Evolutionary conservation across 1,140 invertebrate genomes (phyloP).

Genomic region (Drosophila rufa): DNA sequence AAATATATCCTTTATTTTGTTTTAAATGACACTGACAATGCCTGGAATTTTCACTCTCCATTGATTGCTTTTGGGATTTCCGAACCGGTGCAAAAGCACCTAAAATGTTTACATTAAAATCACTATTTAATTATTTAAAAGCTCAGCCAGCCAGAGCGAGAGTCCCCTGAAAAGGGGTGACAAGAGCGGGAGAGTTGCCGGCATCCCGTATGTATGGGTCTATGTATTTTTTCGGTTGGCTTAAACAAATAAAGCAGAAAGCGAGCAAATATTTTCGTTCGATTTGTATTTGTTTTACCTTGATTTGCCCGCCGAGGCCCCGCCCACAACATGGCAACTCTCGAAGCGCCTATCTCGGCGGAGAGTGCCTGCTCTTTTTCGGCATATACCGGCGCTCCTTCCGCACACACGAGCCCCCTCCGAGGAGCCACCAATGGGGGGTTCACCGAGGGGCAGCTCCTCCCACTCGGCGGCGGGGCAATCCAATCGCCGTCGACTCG

Average conservation of each 20-base stretch:
- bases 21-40: background rate
- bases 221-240: constrained; percentile 40
- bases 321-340: constrained; percentile 69
- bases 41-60: constrained; percentile 2
- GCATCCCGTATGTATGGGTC: constrained; percentile 8
- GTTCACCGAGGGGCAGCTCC: constrained; percentile 58
- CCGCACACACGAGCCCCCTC: constrained; percentile 24
- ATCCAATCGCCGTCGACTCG: constrained; percentile 74
- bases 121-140: constrained; percentile 79
- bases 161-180: constrained; percentile 6
- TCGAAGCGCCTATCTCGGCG: constrained; percentile 36
- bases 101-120: constrained; percentile 73
- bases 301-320: constrained; percentile 64
- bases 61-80: constrained; percentile 28
- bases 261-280: constrained; percentile 76
- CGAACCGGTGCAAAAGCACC: constrained; percentile 19
- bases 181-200: background rate
- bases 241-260: constrained; percentile 53
- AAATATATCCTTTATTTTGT: background rate
- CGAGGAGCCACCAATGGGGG: constrained; percentile 52
- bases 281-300: constrained; percentile 82
- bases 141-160: constrained; percentile 24
- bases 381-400: constrained; percentile 62
- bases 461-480: constrained; percentile 58
- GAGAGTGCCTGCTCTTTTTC: constrained; percentile 23